Base-by-base conservation (phyloP, 2,113 vertebrate species). In the Halichoerus grypus region DNA sequence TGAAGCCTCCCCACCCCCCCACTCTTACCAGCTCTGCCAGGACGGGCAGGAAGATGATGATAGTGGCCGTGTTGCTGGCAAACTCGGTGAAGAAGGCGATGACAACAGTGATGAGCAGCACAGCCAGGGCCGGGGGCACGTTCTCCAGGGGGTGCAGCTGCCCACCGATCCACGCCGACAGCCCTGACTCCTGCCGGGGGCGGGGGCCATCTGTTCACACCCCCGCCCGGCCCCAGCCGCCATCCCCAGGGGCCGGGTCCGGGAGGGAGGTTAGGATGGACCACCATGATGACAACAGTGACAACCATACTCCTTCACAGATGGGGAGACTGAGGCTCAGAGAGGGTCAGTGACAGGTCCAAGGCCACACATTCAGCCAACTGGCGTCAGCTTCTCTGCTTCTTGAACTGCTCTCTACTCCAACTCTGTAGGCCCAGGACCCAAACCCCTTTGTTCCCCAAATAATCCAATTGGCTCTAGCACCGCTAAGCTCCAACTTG, bases 21-120 rank as follows among this genome's bases (percentile, higher is more conserved):
- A 57, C 39, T 71, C 99, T 99, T 98, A 99, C 99, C 99, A 99
- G 99, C 98, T 99, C 99, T 28, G 99, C 99, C 92, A 99, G 98
- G 92, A 99, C 98, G 0, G 99, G 99, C 83, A 99, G 98, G 77
- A 99, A 99, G 98, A 99, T 99, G 97, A 99, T 99, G 87, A 99
- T 99, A 0, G 99, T 99, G 98, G 99, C 99, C 0, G 99, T 99
- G 98, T 99, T 99, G 98, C 99, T 99, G 98, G 99, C 99, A 11
- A 99, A 99, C 98, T 99, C 99, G 0, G 99, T 99, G 98, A 99
- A 99, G 96, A 99, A 99, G 96, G 99, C 99, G 0, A 99, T 98
- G 92, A 99, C 99, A 4, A 98, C 98, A 0, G 99, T 99, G 98
- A 99, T 99, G 95, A 99, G 98, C 91, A 99, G 98, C 87, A 99